These are phyloP conservation scores for Papilio polytes DNA, from an alignment of 1,140 invertebrate species.

Conservation along the genomic window DNA sequence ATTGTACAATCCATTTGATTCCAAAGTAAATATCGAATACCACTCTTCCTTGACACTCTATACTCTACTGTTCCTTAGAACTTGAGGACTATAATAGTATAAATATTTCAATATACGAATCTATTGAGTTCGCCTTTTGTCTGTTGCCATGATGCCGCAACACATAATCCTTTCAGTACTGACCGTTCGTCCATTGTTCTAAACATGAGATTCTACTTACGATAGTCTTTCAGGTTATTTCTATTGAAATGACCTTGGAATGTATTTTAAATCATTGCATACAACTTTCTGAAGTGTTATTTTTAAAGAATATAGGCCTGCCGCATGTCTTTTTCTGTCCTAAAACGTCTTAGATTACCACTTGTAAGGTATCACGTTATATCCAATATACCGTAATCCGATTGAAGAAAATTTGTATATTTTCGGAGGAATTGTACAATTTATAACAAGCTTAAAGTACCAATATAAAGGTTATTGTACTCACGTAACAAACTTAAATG, in stretches of 20 bases:
- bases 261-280: background rate
- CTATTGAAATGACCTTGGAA: slow-evolving; percentile 17
- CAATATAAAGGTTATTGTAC: slow-evolving; percentile 16
- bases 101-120: slow-evolving; percentile 50
- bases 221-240: slow-evolving; percentile 38
- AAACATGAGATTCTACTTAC: slow-evolving; percentile 32
- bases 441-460: background rate
- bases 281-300: slow-evolving; percentile 6
- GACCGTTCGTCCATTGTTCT: slow-evolving; percentile 32
- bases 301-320: background rate
- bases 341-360: slow-evolving; percentile 34
- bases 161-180: slow-evolving; percentile 38
- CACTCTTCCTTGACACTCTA: background rate
- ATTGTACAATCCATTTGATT: background rate
- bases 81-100: slow-evolving; percentile 50
- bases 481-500: slow-evolving; percentile 23
- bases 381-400: slow-evolving; percentile 57
- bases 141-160: slow-evolving; percentile 23
- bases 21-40: background rate
- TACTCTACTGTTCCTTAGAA: slow-evolving; percentile 39
- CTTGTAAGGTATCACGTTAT: slow-evolving; percentile 55
- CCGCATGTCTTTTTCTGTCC: background rate
- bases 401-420: slow-evolving; percentile 51
- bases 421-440: background rate
- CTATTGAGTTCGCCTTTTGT: slow-evolving; percentile 51